Evolutionary conservation across 2,113 vertebrate species (phyloP), one percentile per base, ranked within the genome.

Genomic region (Glaucomys volans): DNA sequence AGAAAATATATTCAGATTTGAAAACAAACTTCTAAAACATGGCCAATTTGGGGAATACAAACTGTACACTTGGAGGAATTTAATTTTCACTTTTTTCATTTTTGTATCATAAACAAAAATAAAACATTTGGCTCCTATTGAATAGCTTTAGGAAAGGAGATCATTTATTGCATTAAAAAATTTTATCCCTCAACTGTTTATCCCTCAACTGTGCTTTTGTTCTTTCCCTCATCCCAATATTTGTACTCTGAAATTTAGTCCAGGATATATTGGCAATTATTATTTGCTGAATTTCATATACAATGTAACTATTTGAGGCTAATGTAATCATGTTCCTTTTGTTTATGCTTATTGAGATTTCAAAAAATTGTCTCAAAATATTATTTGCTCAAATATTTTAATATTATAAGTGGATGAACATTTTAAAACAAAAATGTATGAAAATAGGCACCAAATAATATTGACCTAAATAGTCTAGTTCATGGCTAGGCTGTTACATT

Each of bases 1-100:
- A 75, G 66, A 52, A 92, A 54, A 92, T 74, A n/a, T 35, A 80
- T 74, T 85, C 35, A 75, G 37, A 52, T 47, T 80, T 95, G 40
- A 4, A 72, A 92, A 20, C 13, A 71, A 74, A 72, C 26, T 44
- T 77, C 32, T 18, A 91, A 62, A 79, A 93, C 4, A 50, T 8
- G 66, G 32, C 1, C 13, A 83, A 62, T 79, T 88, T 20, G 37
- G 50, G 80, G 64, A 32, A 64, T 72, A 1, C 14, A 74, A 93
- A 47, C 18, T 50, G 20, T n/a, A 57, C 2, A n/a, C 26, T 16
- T 37, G 30, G 8, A 95, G 4, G 16, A 87, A 40, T 12, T 40
- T 6, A 40, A 76, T 71, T 77, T 14, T 32, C 64, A 52, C 42
- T 54, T 18, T 74, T 87, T 93, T 87, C 17, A 30, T 87, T 79